Conservation (phyloP, 2,888 invertebrate genomes). For the Drosophila austrosaltans region DNA sequence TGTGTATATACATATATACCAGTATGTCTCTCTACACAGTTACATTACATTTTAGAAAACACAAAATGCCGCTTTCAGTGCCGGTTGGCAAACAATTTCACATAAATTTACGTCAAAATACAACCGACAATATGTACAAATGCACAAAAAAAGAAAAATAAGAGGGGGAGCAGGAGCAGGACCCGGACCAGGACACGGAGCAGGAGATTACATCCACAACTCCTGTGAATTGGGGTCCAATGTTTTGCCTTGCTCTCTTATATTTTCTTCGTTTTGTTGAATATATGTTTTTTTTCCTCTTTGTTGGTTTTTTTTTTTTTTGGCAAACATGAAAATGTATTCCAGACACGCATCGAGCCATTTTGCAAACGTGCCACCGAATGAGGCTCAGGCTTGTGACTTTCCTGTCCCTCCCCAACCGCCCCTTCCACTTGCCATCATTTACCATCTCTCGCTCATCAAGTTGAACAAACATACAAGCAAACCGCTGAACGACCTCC, state of each 20-base stretch:
- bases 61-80: constrained; percentile 61
- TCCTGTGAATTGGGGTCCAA: constrained; percentile 14
- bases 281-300: constrained; percentile 29
- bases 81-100: constrained; percentile 62
- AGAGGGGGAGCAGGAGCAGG: constrained; percentile 29
- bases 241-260: constrained; percentile 39
- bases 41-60: constrained; percentile 69
- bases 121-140: constrained; percentile 61
- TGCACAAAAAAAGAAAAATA: constrained; percentile 39
- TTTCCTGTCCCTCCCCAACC: too few species aligned
- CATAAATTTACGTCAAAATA: constrained; percentile 69
- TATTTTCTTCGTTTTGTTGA: constrained; percentile 43
- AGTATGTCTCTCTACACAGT: constrained; percentile 26
- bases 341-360: constrained; percentile 82
- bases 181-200: constrained; percentile 2
- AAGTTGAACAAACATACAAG: constrained; percentile 37
- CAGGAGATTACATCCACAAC: neutral
- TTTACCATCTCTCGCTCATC: constrained; percentile 18
- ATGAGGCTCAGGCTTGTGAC: constrained; percentile 59
- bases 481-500: constrained; percentile 55
- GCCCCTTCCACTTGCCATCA: neutral
- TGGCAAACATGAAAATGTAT: constrained; percentile 80
- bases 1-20: neutral
- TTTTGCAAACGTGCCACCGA: constrained; percentile 83
- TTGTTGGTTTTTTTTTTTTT: constrained; percentile 51